A percentile compares a stretch with the other conserved stretches of the same genome.
Evolutionary conservation across 2,797 vertebrate species (phyloP).

Genomic region (Pogoniulus pusillus): DNA sequence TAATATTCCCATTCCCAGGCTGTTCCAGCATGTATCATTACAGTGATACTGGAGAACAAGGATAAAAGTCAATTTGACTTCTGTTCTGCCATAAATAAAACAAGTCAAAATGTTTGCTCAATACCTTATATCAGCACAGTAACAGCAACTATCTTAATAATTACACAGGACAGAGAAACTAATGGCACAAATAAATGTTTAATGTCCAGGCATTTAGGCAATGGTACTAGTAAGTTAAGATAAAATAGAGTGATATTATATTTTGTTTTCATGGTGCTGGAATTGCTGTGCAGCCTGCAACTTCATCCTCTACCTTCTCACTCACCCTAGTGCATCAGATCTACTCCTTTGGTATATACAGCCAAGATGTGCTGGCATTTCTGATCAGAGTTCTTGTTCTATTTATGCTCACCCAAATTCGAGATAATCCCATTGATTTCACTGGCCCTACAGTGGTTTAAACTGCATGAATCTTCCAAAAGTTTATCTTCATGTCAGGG

Average conservation of each 20-base stretch:
- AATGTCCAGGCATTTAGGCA: slow-evolving; percentile 27
- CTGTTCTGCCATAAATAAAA: slow-evolving; percentile 22
- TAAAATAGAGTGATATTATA: not conserved
- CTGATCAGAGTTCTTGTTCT: not conserved
- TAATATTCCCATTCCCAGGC: not conserved
- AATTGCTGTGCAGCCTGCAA: not conserved
- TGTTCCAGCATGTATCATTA: not conserved
- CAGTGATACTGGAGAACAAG: slow-evolving; percentile 2
- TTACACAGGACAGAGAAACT: slow-evolving; percentile 59
- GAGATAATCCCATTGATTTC: not conserved
- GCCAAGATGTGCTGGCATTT: not conserved
- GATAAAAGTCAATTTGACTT: slow-evolving; percentile 37
- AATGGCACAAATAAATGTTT: slow-evolving; percentile 40
- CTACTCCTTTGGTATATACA: not conserved
- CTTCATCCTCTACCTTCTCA: not conserved
- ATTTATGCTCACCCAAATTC: not conserved
- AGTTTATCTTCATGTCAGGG: not conserved
- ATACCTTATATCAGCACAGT: slow-evolving; percentile 34
- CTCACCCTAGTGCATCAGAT: not conserved
- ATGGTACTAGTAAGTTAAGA: slow-evolving; percentile 5
- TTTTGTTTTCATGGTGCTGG: not conserved
- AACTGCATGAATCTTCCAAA: not conserved
- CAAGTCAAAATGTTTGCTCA: slow-evolving; percentile 27
- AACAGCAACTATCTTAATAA: slow-evolving; percentile 45
- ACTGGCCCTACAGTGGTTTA: not conserved